Conservation (phyloP, 2,797 vertebrate species). For the Myoxocephalus aenaeus region DNA sequence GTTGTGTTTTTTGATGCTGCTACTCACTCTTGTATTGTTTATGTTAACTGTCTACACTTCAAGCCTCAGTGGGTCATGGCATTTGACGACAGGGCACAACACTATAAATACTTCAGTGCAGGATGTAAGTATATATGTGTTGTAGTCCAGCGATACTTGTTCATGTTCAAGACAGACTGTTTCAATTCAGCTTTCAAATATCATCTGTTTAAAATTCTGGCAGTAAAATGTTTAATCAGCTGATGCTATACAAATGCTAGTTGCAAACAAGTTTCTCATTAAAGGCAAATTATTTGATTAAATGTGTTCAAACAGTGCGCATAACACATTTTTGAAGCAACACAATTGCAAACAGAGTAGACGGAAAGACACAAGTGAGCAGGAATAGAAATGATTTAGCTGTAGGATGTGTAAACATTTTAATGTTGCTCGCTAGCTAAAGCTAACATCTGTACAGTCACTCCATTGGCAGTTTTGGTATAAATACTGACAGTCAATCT, state of each 20-base stretch:
- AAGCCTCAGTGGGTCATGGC: fast-evolving
- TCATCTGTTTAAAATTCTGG: neutral
- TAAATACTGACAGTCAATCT: neutral
- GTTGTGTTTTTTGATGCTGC: neutral
- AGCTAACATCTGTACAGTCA: neutral
- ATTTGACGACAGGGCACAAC: fast-evolving
- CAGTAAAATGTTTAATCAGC: neutral
- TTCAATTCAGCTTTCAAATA: neutral
- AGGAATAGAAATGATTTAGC: neutral
- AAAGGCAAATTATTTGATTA: neutral
- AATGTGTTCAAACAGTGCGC: neutral
- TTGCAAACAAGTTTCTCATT: neutral
- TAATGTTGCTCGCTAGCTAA: neutral
- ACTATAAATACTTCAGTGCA: neutral
- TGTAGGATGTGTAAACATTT: neutral
- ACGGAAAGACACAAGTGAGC: neutral
- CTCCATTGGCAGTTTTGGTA: neutral
- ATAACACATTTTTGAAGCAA: neutral
- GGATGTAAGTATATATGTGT: conserved; percentile 45
- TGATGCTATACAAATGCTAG: neutral
- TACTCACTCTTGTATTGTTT: neutral
- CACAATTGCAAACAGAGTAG: too few species aligned
- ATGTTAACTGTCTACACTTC: neutral
- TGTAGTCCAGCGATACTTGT: neutral
- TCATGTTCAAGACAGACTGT: neutral